phyloP scores from a whole-genome alignment of 1,140 invertebrate genomes.

The Myzus persicae region DNA sequence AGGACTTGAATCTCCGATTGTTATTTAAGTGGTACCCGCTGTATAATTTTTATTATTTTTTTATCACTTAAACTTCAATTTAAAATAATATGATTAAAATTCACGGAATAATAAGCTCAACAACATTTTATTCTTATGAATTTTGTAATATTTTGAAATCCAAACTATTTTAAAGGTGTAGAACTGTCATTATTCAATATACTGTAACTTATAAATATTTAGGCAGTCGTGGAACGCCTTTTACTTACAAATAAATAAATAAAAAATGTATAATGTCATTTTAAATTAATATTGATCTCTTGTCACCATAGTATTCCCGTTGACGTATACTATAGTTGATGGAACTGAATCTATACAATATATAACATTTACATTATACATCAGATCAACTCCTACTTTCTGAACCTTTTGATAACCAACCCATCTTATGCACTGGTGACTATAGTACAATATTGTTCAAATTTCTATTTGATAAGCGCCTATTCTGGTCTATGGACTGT shows the following conservation, averaged over 20 bases:
- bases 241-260: neutral
- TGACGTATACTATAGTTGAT: neutral
- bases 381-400: neutral
- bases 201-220: neutral
- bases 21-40: neutral
- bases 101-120: neutral
- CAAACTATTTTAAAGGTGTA: neutral
- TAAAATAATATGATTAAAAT: neutral
- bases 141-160: neutral
- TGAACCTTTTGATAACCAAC: neutral
- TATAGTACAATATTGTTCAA: neutral
- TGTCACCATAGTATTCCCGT: neutral
- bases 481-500: neutral
- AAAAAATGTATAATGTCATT: neutral
- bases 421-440: neutral
- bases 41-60: conserved; percentile 12
- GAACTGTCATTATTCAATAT: neutral
- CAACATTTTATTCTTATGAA: neutral
- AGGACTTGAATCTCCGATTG: conserved; percentile 47
- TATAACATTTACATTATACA: neutral
- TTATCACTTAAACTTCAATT: neutral
- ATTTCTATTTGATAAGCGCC: neutral
- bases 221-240: neutral
- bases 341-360: neutral
- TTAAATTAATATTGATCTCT: neutral